Conservation (phyloP, 2,113 vertebrate genomes). For the Semicossyphus pulcher region DNA sequence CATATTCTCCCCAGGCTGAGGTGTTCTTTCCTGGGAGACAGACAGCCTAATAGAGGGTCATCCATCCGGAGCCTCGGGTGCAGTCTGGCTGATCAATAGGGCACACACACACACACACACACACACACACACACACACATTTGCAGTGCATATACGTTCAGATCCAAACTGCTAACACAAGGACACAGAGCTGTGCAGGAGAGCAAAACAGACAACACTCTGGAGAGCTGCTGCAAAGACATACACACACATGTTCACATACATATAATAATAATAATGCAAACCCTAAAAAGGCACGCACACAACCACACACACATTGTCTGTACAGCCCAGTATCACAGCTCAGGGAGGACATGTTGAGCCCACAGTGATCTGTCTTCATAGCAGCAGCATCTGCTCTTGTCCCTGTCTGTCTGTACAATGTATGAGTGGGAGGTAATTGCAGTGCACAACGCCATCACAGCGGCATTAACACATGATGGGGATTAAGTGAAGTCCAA, state of each 20-base stretch:
- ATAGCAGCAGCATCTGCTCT: constrained; percentile 71
- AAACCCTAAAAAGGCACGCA: not conserved
- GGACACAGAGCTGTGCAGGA: not conserved
- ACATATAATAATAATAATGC: not conserved
- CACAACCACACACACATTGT: not conserved
- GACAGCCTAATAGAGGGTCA: constrained; percentile 55
- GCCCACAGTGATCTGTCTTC: constrained; percentile 62
- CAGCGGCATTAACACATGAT: constrained; percentile 71
- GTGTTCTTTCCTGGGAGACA: constrained; percentile 42
- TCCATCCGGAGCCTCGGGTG: constrained; percentile 39
- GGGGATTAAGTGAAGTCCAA: constrained; percentile 75
- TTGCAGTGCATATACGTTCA: not conserved
- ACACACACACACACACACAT: constrained; percentile 8
- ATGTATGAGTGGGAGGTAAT: constrained; percentile 74
- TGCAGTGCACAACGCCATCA: constrained; percentile 59
- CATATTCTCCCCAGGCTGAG: constrained; percentile 29
- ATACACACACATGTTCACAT: not conserved
- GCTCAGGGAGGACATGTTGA: constrained; percentile 21
- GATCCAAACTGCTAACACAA: constrained; percentile 19
- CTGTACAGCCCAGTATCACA: not conserved
- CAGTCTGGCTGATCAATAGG: constrained; percentile 60
- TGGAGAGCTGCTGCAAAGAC: not conserved
- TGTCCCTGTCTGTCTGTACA: constrained; percentile 63
- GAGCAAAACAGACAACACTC: not conserved
- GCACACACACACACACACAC: not conserved